Evolutionary conservation across 2,113 vertebrate genomes (phyloP).

Genomic region (Echinops telfairi): DNA sequence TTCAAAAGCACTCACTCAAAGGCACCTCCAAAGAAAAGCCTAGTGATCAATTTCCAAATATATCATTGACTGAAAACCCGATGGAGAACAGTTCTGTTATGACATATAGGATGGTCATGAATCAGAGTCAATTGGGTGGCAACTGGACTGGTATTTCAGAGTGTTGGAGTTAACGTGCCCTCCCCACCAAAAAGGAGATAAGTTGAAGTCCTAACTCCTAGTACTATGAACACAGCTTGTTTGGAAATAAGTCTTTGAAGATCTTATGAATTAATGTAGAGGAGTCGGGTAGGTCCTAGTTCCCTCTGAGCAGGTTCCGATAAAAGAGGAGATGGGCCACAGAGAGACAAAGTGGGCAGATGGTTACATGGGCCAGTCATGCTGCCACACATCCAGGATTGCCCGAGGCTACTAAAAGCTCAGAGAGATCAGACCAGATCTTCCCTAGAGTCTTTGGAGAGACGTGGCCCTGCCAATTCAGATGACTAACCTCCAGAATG

Average conservation of each 20-base stretch:
- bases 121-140: no score
- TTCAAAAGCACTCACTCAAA: no score
- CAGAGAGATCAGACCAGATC: background rate
- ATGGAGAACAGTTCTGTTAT: no score
- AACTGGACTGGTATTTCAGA: no score
- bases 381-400: background rate
- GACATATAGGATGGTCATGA: no score
- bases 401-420: background rate
- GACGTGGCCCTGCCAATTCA: background rate
- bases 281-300: background rate
- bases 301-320: background rate
- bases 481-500: background rate
- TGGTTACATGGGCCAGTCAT: background rate
- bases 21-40: no score
- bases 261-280: background rate
- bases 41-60: no score
- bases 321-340: background rate
- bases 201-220: background rate
- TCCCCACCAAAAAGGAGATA: no score
- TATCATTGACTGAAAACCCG: no score
- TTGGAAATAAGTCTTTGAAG: background rate
- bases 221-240: background rate
- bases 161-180: no score
- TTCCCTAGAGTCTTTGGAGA: background rate
- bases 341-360: background rate